Conservation (phyloP, 2,797 vertebrate genomes). For the Hydrolagus colliei region DNA sequence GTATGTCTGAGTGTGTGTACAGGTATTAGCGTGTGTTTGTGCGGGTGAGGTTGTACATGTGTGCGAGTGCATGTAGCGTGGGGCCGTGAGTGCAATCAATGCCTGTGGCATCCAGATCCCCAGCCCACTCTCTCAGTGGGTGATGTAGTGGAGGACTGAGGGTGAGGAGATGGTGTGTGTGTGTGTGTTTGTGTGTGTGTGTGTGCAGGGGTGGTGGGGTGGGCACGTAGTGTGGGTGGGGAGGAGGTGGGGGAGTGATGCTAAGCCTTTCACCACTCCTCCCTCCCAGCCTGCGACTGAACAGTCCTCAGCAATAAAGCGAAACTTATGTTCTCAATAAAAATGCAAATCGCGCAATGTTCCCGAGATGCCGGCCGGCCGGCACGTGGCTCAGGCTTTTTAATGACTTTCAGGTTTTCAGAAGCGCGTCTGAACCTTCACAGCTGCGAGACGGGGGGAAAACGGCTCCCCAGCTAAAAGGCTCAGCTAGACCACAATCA, state of each 20-base stretch:
- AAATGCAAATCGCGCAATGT: slow-evolving; percentile 73
- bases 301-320: slow-evolving; percentile 57
- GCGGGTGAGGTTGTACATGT: neutral
- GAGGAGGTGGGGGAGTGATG: no score
- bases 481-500: neutral
- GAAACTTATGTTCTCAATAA: slow-evolving; percentile 83
- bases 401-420: slow-evolving; percentile 28
- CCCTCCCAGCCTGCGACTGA: slow-evolving; percentile 57
- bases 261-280: no score
- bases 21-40: no score
- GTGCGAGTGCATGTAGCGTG: neutral
- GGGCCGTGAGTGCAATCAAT: no score
- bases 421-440: slow-evolving; percentile 21
- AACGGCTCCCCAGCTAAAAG: neutral
- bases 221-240: no score
- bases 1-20: no score
- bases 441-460: slow-evolving; percentile 13
- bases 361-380: slow-evolving; percentile 64
- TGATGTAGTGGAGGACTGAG: no score
- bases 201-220: no score
- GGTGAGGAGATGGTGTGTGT: no score
- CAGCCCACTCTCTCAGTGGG: neutral
- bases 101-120: no score
- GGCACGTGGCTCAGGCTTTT: slow-evolving; percentile 58
- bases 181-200: no score